Evolutionary conservation across 2,888 invertebrate species (phyloP).

Genomic region (Hemicrepidius hirtus): DNA sequence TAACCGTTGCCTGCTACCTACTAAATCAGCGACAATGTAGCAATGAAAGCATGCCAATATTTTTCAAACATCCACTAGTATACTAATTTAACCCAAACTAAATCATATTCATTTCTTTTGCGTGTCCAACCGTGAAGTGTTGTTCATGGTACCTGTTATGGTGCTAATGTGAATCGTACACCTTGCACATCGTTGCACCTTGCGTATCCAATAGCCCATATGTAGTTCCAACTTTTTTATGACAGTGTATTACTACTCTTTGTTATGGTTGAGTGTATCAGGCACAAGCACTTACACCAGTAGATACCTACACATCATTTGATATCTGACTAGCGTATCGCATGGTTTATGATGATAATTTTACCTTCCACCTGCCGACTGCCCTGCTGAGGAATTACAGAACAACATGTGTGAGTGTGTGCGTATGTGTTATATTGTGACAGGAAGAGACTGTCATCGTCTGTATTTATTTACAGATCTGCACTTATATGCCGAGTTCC

Average conservation of each 20-base stretch:
- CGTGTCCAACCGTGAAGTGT: constrained; percentile 56
- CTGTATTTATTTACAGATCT: constrained; percentile 8
- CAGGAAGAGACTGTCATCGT: constrained; percentile 49
- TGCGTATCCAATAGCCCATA: constrained; percentile 54
- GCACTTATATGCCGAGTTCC: no score
- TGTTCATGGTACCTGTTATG: constrained; percentile 55
- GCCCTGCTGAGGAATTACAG: constrained; percentile 22
- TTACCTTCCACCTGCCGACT: constrained; percentile 54
- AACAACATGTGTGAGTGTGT: constrained; percentile 25
- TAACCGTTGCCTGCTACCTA: no score
- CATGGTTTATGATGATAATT: constrained; percentile 58
- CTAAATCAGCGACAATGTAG: no score
- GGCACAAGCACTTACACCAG: constrained; percentile 40
- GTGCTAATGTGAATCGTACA: constrained; percentile 55
- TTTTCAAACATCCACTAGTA: not conserved
- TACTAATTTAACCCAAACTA: constrained; percentile 5
- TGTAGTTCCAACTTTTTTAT: constrained; percentile 35
- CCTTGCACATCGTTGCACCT: constrained; percentile 59
- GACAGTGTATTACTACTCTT: constrained; percentile 34
- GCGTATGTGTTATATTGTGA: constrained; percentile 6
- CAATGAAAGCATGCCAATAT: not conserved
- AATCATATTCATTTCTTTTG: constrained; percentile 39
- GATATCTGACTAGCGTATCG: constrained; percentile 60
- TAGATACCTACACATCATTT: constrained; percentile 56
- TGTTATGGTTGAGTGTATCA: constrained; percentile 44